Evolutionary conservation across 2,888 invertebrate genomes (phyloP), one percentile per base, ranked within the genome.

Genomic region (Drosophila longiperda): DNA sequence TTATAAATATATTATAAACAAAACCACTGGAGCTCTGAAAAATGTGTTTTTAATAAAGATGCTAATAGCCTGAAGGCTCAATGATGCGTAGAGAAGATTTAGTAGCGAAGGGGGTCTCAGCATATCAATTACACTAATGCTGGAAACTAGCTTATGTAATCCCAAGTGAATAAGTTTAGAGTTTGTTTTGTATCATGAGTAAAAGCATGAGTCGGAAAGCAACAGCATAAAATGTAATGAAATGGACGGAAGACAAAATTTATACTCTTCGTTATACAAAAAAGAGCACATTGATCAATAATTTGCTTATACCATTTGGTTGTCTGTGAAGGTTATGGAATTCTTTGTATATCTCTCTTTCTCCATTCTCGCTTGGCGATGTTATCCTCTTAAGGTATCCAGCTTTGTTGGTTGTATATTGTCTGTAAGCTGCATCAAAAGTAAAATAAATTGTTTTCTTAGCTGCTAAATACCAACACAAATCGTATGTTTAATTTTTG

Each of bases 11-110:
- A 73, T 82, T 73, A 73, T 83, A 86, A 85, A 88, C 79, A 83
- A 73, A 69, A 61, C 50, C 55, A 60, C 38, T 59, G 73, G 59
- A 68, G 69, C 75, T 70, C 59, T 66, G 77, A 72, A 71, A 86
- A 83, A 83, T 83, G 89, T 88, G 83, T 88, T 83, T 80, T 65
- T 83, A 83, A 83, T 83, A 83, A 83, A 82, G 66, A 76, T 79
- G 88, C 83, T 83, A 88, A 83, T 88, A 80, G 88, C 40, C 77
- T 11, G 58, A 33, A 66, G 72, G 62, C 40, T 58, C 78, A 71
- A 26, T 80, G 76, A 80, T 65, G 78, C 77, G 59, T 66, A 26
- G 48, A 29, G 40, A 34, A 45, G 68, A 78, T 63, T 76, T 66
- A 50, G 34, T 40, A 75, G n/a, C 26, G 12, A 38, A 79, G 70